Conservation (phyloP, 2,797 vertebrate species). For the Halcyon chelicuti region DNA sequence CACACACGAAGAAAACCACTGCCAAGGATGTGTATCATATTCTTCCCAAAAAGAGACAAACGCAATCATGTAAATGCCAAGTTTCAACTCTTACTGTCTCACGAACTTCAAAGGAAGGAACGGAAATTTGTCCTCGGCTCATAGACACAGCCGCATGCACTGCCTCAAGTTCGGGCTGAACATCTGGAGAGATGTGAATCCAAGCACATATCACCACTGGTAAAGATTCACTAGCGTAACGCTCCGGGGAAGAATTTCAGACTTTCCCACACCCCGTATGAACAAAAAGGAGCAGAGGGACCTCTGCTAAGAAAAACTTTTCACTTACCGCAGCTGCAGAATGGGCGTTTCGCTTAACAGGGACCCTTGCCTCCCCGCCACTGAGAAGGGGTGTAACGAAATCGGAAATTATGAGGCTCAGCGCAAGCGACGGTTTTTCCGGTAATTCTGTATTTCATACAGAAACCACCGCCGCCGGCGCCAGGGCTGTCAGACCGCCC, state of each 20-base stretch:
- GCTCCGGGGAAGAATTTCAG: fast-evolving
- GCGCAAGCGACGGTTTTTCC: not conserved
- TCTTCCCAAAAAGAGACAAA: not conserved
- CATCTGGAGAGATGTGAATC: fast-evolving
- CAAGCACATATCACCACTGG: not conserved
- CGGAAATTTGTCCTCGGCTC: not conserved
- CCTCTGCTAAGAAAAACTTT: not conserved
- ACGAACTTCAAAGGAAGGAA: not conserved
- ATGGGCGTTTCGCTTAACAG: fast-evolving
- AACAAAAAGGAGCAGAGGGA: not conserved
- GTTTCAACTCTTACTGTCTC: not conserved
- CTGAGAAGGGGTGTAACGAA: fast-evolving
- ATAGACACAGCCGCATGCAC: fast-evolving
- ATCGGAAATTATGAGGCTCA: not conserved
- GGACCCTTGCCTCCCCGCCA: too few relatives aligned
- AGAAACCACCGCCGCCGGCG: not conserved
- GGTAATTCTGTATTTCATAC: not conserved
- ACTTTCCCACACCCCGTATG: not conserved
- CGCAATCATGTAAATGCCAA: not conserved
- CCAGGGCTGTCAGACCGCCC: not conserved
- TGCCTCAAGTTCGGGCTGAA: not conserved
- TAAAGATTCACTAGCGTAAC: fast-evolving
- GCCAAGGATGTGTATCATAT: fast-evolving
- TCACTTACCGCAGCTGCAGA: not conserved
- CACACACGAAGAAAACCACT: not conserved